A percentile compares a stretch with the other conserved stretches of the same genome.
Conservation (phyloP, 2,888 invertebrate species). For the Drosophila acutilabella region DNA sequence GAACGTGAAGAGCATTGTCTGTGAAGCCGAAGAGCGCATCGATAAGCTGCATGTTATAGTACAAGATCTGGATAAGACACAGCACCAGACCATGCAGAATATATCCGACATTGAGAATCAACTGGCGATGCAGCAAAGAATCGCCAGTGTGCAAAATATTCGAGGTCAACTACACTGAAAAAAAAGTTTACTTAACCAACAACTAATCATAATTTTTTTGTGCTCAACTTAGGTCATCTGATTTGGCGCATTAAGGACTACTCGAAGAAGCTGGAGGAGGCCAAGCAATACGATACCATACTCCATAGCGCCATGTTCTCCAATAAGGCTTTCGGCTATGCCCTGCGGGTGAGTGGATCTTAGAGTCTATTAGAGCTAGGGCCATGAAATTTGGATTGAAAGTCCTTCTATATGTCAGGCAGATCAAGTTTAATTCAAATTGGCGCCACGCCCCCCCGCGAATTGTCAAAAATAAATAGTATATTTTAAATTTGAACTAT, state of each 20-base stretch:
- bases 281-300: slow-evolving; percentile 88
- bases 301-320: slow-evolving; percentile 89
- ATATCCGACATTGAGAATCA: slow-evolving; percentile 85
- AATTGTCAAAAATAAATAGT: no score
- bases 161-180: slow-evolving; percentile 68
- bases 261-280: slow-evolving; percentile 88
- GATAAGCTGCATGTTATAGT: slow-evolving; percentile 86
- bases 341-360: slow-evolving; percentile 86
- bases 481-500: no score
- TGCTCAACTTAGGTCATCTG: slow-evolving; percentile 85
- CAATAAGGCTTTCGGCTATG: slow-evolving; percentile 91
- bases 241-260: slow-evolving; percentile 91
- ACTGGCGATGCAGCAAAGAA: slow-evolving; percentile 82
- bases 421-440: no score
- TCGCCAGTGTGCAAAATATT: slow-evolving; percentile 82
- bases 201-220: not conserved
- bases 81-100: slow-evolving; percentile 85
- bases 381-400: no score
- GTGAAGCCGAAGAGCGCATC: slow-evolving; percentile 86
- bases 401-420: no score
- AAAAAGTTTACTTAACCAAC: not conserved
- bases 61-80: slow-evolving; percentile 81
- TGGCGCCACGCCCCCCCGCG: no score
- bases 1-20: slow-evolving; percentile 86
- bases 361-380: no score